Conservation (phyloP, 2,113 vertebrate species). For the Rhinopithecus roxellana region DNA sequence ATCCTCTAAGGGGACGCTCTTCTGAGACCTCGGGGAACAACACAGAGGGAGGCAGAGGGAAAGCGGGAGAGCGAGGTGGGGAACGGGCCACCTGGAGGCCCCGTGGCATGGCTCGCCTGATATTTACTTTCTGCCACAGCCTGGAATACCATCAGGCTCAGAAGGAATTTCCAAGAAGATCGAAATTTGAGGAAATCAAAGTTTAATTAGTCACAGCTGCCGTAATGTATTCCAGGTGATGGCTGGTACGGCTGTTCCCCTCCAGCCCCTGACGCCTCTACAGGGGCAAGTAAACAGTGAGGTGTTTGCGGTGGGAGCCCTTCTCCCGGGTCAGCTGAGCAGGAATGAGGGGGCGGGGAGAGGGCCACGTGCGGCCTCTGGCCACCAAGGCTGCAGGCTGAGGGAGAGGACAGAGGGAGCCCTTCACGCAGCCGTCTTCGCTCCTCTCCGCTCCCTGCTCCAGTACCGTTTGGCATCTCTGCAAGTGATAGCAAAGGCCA, state of each 20-base stretch:
- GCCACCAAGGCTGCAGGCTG: background rate
- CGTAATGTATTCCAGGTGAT: slow-evolving; percentile 32
- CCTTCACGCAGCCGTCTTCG: rapidly evolving
- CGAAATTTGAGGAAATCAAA: slow-evolving; percentile 60
- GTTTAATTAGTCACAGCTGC: slow-evolving; percentile 60
- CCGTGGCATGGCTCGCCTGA: background rate
- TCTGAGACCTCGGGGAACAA: background rate
- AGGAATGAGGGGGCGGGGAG: background rate
- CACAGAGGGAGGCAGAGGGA: background rate
- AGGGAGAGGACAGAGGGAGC: rapidly evolving
- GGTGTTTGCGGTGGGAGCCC: slow-evolving; percentile 14
- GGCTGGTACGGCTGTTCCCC: background rate
- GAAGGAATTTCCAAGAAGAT: slow-evolving; percentile 38
- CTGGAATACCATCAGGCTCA: slow-evolving; percentile 2
- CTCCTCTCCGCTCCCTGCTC: background rate
- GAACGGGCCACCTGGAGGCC: rapidly evolving
- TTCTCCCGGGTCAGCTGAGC: background rate
- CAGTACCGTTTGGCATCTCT: rapidly evolving
- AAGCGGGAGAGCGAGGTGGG: background rate
- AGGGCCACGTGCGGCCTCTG: background rate
- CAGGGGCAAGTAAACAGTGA: slow-evolving; percentile 1
- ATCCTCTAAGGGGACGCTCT: background rate
- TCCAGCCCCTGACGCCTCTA: background rate
- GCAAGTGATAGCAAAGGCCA: background rate
- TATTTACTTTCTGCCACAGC: slow-evolving; percentile 48